These are phyloP conservation scores for Corydoras maculifer DNA, from an alignment of 2,113 vertebrate species.

Conservation along the genomic window DNA sequence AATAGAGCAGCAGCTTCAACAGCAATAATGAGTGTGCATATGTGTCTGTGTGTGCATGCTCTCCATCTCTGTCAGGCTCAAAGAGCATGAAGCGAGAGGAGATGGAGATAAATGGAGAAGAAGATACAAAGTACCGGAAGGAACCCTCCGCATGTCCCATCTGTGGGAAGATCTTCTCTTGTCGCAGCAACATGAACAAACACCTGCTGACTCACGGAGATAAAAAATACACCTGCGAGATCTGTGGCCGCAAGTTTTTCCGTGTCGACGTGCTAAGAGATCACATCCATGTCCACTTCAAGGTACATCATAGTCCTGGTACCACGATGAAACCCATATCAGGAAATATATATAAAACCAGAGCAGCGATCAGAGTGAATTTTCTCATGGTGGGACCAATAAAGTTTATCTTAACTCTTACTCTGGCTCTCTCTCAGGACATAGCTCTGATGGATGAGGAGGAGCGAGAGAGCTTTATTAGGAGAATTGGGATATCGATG, in stretches of 20 bases:
- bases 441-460: conserved; percentile 97
- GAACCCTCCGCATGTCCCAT: conserved; percentile 93
- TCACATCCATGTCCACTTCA: conserved; percentile 98
- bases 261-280: conserved; percentile 93
- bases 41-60: no score
- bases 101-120: conserved; percentile 80
- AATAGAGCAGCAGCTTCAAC: no score
- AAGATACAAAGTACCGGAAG: conserved; percentile 89
- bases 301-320: conserved; percentile 62
- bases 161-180: conserved; percentile 97
- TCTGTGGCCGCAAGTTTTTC: conserved; percentile 97
- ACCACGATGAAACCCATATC: no score
- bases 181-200: conserved; percentile 98
- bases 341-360: no score
- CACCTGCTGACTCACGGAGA: conserved; percentile 95
- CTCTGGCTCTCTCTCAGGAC: conserved; percentile 65
- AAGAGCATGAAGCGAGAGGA: conserved; percentile 90
- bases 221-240: conserved; percentile 98
- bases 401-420: background rate
- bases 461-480: conserved; percentile 89
- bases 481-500: conserved; percentile 91
- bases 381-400: no score
- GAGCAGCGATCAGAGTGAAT: no score
- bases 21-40: no score
- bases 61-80: conserved; percentile 64